Percentiles rank a stretch among this genome's conserved stretches.
phyloP scores from a whole-genome alignment of 2,888 invertebrate genomes.

The Ischnura elegans region DNA sequence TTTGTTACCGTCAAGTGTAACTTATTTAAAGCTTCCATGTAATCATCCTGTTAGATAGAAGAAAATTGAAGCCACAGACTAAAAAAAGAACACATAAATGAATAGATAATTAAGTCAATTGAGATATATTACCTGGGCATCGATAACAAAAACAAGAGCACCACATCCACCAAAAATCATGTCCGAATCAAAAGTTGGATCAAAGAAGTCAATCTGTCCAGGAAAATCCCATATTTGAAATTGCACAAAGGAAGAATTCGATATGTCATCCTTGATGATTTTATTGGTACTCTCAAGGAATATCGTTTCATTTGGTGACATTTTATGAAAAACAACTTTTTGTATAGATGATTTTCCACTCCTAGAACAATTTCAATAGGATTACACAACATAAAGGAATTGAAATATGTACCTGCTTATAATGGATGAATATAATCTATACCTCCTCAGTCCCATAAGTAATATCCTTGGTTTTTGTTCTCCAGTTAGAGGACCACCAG shows the following conservation, averaged over 20 bases:
- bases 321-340: constrained; percentile 99
- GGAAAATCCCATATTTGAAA: constrained; percentile 99
- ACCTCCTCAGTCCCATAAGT: constrained; percentile 96
- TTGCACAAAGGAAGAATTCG: constrained; percentile 98
- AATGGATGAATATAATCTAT: constrained; percentile 70
- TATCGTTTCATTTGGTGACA: constrained; percentile 99
- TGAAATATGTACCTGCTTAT: background rate
- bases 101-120: background rate
- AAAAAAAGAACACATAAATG: constrained; percentile 34
- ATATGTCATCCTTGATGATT: constrained; percentile 98
- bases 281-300: constrained; percentile 99
- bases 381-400: constrained; percentile 56
- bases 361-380: constrained; percentile 80
- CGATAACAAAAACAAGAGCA: constrained; percentile 98
- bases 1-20: constrained; percentile 95
- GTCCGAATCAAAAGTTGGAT: constrained; percentile 96
- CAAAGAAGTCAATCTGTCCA: constrained; percentile 98
- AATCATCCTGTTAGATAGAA: constrained; percentile 88
- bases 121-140: constrained; percentile 88
- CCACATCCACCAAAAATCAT: constrained; percentile 98
- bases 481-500: constrained; percentile 79
- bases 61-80: too few species aligned
- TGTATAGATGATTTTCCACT: constrained; percentile 99
- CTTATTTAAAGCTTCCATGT: constrained; percentile 96
- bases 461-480: constrained; percentile 96